phyloP scores from a whole-genome alignment of 2,113 vertebrate genomes.

The Myotis yumanensis region DNA sequence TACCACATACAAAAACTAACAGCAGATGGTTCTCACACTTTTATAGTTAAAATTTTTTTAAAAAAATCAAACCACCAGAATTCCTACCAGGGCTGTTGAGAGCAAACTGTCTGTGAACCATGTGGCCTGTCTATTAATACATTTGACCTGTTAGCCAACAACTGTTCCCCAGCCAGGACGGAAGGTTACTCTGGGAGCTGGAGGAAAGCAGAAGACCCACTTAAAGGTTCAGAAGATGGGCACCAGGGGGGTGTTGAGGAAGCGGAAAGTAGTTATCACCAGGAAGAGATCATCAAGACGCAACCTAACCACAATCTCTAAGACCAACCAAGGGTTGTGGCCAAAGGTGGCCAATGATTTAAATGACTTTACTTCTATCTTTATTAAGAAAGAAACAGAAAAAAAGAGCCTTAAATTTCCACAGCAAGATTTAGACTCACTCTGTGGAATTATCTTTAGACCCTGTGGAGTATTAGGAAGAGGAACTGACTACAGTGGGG shows the following conservation, averaged over 20 bases:
- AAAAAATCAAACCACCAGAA: constrained; percentile 59
- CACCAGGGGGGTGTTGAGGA: background rate
- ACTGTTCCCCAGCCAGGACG: constrained; percentile 14
- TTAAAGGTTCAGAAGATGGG: background rate
- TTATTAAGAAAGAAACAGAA: background rate
- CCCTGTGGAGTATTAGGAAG: background rate
- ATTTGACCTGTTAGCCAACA: constrained; percentile 61
- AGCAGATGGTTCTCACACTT: constrained; percentile 70
- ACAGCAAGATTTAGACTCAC: background rate
- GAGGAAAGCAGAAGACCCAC: background rate
- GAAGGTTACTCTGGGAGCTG: constrained; percentile 2
- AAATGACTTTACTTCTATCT: background rate
- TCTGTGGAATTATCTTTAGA: constrained; percentile 28
- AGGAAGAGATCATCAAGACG: constrained; percentile 25
- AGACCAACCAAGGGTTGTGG: background rate
- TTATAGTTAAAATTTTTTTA: constrained; percentile 46
- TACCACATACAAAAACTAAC: constrained; percentile 55
- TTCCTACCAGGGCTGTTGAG: constrained; percentile 58
- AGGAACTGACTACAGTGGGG: background rate
- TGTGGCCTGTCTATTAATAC: constrained; percentile 70
- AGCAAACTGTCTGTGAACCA: constrained; percentile 68
- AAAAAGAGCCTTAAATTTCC: background rate
- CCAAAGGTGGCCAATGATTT: background rate
- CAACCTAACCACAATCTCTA: constrained; percentile 29
- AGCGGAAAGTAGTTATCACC: constrained; percentile 47